These are phyloP conservation scores for Caenorhabditis inopinata DNA, from an alignment of 1,140 invertebrate genomes.

Conservation along the genomic window DNA sequence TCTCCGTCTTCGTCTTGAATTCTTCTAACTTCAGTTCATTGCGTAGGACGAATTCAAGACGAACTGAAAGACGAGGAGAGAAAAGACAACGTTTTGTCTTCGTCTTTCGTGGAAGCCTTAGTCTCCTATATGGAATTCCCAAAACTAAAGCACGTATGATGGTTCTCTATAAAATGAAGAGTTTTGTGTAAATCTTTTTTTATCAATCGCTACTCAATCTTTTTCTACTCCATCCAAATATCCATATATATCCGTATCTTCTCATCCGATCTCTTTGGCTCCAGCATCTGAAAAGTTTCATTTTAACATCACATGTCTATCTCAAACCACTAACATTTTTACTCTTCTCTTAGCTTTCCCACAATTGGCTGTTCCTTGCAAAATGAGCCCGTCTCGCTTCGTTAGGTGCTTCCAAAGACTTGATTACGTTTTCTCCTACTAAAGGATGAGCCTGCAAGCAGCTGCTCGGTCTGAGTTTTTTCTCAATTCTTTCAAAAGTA, in stretches of 20 bases:
- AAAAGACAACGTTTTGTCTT: too few relatives aligned
- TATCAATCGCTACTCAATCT: not conserved
- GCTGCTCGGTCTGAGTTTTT: not conserved
- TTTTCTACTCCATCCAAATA: too few relatives aligned
- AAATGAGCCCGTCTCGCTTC: not conserved
- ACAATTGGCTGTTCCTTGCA: conserved; percentile 12
- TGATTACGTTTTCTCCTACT: not conserved
- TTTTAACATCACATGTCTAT: not conserved
- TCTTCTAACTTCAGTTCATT: too few relatives aligned
- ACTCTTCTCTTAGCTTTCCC: not conserved
- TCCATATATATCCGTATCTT: not conserved
- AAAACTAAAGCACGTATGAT: too few relatives aligned
- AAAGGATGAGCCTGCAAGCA: not conserved
- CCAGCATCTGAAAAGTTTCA: not conserved
- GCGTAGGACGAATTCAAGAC: too few relatives aligned
- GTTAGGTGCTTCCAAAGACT: conserved; percentile 27
- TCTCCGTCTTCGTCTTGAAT: too few relatives aligned
- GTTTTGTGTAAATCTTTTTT: not conserved
- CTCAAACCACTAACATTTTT: not conserved
- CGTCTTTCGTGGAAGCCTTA: too few relatives aligned
- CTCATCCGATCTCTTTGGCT: not conserved
- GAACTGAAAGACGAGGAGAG: too few relatives aligned
- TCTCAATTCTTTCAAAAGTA: conserved; percentile 19
- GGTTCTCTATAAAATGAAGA: too few relatives aligned
- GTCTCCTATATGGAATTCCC: too few relatives aligned